Evolutionary conservation across 2,797 vertebrate species (phyloP).

Genomic region (Hippopotamyrus pictus): DNA sequence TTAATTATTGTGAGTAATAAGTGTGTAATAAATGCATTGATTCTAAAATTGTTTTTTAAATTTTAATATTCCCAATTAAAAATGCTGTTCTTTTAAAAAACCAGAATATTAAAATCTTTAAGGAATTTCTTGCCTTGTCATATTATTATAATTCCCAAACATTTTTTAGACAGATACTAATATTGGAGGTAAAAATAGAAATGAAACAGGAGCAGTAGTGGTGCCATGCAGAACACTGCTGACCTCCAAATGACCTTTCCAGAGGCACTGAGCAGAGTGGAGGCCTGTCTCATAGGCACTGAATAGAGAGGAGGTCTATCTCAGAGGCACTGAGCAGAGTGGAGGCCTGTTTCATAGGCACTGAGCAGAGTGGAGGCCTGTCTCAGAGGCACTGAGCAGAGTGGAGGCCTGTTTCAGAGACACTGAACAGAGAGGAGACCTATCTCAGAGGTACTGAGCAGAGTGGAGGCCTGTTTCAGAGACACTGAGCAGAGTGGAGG

Average conservation of each 20-base stretch:
- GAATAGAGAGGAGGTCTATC: neutral
- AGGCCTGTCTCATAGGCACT: neutral
- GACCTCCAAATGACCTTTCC: neutral
- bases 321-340: neutral
- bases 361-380: too few relatives aligned
- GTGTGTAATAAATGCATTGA: conserved; percentile 2
- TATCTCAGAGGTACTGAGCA: neutral
- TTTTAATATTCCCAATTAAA: conserved; percentile 7
- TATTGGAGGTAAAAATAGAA: conserved; percentile 1
- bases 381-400: too few relatives aligned
- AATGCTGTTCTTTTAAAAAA: neutral
- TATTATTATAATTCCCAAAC: neutral
- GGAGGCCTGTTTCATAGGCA: too few relatives aligned
- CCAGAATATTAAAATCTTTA: neutral
- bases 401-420: neutral
- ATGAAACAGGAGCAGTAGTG: neutral
- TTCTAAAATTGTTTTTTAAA: neutral
- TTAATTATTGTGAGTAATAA: neutral
- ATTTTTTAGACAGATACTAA: neutral
- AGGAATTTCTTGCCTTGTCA: neutral
- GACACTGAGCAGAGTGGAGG: too few relatives aligned
- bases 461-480: too few relatives aligned
- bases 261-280: neutral
- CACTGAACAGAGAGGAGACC: neutral
- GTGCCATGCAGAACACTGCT: neutral